These are phyloP conservation scores for Coenobita brevimanus DNA, from an alignment of 1,140 invertebrate genomes.

Conservation along the genomic window DNA sequence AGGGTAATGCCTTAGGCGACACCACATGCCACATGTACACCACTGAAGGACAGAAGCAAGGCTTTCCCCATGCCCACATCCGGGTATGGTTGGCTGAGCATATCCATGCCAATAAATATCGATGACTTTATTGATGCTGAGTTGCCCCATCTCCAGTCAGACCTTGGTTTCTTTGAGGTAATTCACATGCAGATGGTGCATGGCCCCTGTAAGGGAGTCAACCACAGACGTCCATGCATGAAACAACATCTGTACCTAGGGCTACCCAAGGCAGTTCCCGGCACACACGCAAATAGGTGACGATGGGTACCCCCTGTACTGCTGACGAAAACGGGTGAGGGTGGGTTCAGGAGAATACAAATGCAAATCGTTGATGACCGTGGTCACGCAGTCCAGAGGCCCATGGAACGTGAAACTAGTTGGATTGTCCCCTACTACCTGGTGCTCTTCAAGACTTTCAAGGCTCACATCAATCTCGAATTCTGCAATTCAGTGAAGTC, in stretches of 20 bases:
- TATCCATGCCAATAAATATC: not conserved
- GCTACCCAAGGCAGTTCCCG: not conserved
- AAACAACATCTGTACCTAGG: too few species aligned
- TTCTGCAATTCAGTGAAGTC: too few species aligned
- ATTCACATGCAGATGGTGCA: constrained; percentile 58
- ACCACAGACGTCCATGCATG: constrained; percentile 62
- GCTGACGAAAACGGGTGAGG: not conserved
- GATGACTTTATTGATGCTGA: not conserved
- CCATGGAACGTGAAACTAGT: not conserved
- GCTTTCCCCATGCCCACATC: constrained; percentile 57
- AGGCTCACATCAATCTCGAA: too few species aligned
- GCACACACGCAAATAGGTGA: not conserved
- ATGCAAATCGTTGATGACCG: too few species aligned
- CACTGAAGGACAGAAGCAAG: constrained; percentile 77
- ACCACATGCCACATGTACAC: constrained; percentile 72
- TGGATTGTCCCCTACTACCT: not conserved
- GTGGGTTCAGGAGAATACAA: not conserved
- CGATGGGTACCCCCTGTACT: constrained; percentile 8
- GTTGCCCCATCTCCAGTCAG: not conserved
- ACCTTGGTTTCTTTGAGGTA: constrained; percentile 8
- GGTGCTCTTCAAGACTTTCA: constrained; percentile 5
- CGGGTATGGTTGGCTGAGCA: not conserved
- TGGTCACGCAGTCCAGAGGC: too few species aligned
- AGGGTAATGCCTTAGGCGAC: constrained; percentile 39
- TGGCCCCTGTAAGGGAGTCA: constrained; percentile 63